Evolutionary conservation across 2,113 vertebrate species (phyloP), one percentile per base, ranked within the genome.

Genomic region (Balaeniceps rex): DNA sequence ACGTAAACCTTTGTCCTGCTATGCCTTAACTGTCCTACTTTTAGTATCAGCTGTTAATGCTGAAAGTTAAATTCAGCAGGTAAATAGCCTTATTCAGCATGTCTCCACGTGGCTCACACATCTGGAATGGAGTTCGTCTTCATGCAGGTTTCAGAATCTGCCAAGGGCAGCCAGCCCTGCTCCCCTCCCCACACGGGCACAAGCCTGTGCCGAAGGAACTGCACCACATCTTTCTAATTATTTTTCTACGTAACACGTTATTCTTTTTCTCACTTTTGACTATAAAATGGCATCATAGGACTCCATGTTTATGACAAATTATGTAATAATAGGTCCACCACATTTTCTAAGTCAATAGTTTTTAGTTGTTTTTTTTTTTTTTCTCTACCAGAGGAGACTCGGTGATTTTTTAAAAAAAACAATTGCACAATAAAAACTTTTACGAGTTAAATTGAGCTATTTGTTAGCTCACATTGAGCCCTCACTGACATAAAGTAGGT

Each of bases 171-270:
- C 26, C 77, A 65, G 44, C 34, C 34, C 54, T 10, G n/a, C 31
- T 21, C 13, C 4, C 18, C 28, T 64, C 24, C 49, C n/a, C 28
- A 1, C 1, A 2, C 3, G 3, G 33, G 7, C 23, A 6, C 0
- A 8, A 47, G 19, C 19, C 58, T 18, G 2, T 18, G 8, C 7
- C 2, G 2, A 13, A 5, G n/a, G 44, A n/a, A 26, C 54, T 47
- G 34, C 44, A 8, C 23, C 60, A 11, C 47, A 0, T 61, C 26
- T 22, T 49, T 19, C 16, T 40, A 7, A 24, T 40, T 22, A 6
- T n/a, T 52, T 11, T 63, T 36, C 58, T 65, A 16, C n/a, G 25
- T 12, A 24, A 24, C 4, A 12, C 18, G 6, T 19, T 11, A 2
- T 23, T 7, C 3, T 28, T n/a, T 31, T 34, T 10, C 66, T 64